phyloP scores from a whole-genome alignment of 2,888 invertebrate species.

The Drosophila mettleri region DNA sequence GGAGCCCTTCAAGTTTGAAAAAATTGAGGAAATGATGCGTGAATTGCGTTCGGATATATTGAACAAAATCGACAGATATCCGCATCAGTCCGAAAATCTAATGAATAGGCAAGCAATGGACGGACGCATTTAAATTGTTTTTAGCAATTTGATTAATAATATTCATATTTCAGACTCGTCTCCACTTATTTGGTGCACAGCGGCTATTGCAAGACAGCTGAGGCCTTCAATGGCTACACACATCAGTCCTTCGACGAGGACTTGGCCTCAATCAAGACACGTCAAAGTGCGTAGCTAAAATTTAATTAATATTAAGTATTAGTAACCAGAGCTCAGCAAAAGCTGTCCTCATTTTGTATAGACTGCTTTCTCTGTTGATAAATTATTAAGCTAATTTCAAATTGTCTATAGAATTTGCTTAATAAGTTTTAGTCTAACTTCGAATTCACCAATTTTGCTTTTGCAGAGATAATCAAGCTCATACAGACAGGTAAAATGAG shows the following conservation, averaged over 20 bases:
- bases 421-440: too few species aligned
- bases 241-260: constrained; percentile 96
- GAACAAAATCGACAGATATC: constrained; percentile 69
- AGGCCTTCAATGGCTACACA: constrained; percentile 96
- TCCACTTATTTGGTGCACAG: constrained; percentile 99
- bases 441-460: not conserved
- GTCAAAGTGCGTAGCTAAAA: constrained; percentile 90
- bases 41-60: constrained; percentile 89
- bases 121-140: too few species aligned
- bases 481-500: constrained; percentile 97
- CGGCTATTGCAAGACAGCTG: constrained; percentile 98
- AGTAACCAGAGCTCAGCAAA: not conserved
- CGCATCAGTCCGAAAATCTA: constrained; percentile 91
- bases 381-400: too few species aligned
- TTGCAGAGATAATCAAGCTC: constrained; percentile 94
- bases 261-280: constrained; percentile 96
- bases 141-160: not conserved
- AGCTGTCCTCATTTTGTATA: not conserved
- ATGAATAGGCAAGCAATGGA: constrained; percentile 92
- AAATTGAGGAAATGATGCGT: constrained; percentile 97
- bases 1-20: constrained; percentile 97
- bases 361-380: too few species aligned
- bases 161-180: constrained; percentile 91
- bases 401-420: too few species aligned
- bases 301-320: not conserved